Conservation (phyloP, 2,888 invertebrate species). For the Conus canariensis region DNA sequence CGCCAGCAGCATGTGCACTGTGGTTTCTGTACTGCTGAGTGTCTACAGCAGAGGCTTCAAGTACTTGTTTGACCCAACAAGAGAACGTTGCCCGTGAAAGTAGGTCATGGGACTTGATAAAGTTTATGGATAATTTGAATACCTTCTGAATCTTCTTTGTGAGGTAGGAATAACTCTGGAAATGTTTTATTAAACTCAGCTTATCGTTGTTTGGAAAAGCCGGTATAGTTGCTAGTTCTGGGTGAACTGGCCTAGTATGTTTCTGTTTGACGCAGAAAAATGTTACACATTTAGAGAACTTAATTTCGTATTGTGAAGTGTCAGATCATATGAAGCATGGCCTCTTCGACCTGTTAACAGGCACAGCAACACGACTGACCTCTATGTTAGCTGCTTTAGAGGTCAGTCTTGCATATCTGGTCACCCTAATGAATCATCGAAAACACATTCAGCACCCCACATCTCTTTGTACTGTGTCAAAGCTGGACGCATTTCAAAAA, state of each 20-base stretch:
- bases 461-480: constrained; percentile 10
- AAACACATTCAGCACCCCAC: constrained; percentile 34
- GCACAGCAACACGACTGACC: neutral
- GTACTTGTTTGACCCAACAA: constrained; percentile 52
- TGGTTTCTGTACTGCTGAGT: constrained; percentile 43
- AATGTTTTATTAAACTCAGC: constrained; percentile 31
- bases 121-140: constrained; percentile 48
- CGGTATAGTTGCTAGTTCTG: neutral
- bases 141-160: constrained; percentile 36
- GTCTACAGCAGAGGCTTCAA: constrained; percentile 47
- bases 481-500: constrained; percentile 45
- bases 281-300: constrained; percentile 33
- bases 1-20: constrained; percentile 22
- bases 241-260: neutral
- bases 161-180: constrained; percentile 14
- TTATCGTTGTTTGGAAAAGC: neutral
- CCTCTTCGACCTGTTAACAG: constrained; percentile 37
- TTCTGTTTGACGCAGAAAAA: constrained; percentile 39
- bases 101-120: constrained; percentile 48
- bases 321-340: constrained; percentile 37
- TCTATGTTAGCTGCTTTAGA: neutral
- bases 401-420: neutral
- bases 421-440: neutral
- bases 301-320: constrained; percentile 38
- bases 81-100: constrained; percentile 49